Conservation (phyloP, 2,797 vertebrate genomes). For the Poecilia picta region DNA sequence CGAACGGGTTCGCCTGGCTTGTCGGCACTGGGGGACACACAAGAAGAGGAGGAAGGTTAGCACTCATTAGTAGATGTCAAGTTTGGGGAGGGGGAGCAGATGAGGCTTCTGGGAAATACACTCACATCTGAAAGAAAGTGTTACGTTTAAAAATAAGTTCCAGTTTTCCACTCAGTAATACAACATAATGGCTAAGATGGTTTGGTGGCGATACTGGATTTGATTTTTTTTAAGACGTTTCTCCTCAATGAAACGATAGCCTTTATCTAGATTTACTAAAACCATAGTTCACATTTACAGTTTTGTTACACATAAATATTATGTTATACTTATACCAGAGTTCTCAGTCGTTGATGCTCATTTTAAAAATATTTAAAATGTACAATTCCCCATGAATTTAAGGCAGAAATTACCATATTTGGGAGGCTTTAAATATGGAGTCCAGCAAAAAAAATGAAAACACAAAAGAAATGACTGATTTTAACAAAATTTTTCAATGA, state of each 20-base stretch:
- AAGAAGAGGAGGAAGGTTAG: constrained; percentile 40
- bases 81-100: constrained; percentile 26
- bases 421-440: background rate
- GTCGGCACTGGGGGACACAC: constrained; percentile 86
- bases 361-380: background rate
- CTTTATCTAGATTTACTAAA: background rate
- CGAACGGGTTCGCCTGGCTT: constrained; percentile 92
- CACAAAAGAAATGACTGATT: background rate
- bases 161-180: background rate
- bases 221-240: no score
- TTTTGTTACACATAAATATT: background rate
- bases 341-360: background rate
- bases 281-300: background rate
- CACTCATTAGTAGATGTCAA: constrained; percentile 42
- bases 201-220: background rate
- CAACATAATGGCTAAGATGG: background rate
- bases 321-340: background rate
- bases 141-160: background rate
- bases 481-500: background rate
- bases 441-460: background rate
- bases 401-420: background rate
- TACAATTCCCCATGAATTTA: background rate
- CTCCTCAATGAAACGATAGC: background rate
- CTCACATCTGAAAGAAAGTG: background rate
- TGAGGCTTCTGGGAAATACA: constrained; percentile 12